phyloP scores from a whole-genome alignment of 2,113 vertebrate genomes.

The Tyto alba region DNA sequence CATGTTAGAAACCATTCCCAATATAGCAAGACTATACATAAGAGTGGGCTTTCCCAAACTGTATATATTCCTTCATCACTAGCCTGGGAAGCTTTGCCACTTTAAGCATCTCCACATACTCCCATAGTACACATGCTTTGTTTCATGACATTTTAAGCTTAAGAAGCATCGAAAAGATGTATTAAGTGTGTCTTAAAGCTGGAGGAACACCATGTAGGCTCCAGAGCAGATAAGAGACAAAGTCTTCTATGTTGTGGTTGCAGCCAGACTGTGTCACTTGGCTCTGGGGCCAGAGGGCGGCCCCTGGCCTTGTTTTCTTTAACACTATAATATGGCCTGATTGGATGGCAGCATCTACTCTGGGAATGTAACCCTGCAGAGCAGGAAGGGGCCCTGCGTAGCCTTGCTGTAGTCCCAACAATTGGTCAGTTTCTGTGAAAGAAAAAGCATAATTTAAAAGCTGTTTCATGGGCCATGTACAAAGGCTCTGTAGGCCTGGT shows the following conservation, averaged over 20 bases:
- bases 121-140: not conserved
- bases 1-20: not conserved
- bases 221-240: not conserved
- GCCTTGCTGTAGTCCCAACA: not conserved
- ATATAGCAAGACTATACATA: not conserved
- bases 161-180: not conserved
- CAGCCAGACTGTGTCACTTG: not conserved
- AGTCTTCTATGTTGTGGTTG: not conserved
- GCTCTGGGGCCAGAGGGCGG: not conserved
- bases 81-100: not conserved
- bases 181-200: not conserved
- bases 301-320: not conserved
- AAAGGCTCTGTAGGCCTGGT: not conserved
- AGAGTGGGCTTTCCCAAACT: not conserved
- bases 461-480: not conserved
- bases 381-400: not conserved
- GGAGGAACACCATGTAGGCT: not conserved
- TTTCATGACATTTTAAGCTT: not conserved
- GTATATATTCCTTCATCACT: not conserved
- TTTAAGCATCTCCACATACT: not conserved
- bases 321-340: not conserved
- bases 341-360: not conserved
- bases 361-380: not conserved
- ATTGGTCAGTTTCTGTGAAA: not conserved
- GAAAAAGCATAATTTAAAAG: not conserved